phyloP scores from a whole-genome alignment of 2,888 invertebrate species.

The Stenchaetothrips biformis region DNA sequence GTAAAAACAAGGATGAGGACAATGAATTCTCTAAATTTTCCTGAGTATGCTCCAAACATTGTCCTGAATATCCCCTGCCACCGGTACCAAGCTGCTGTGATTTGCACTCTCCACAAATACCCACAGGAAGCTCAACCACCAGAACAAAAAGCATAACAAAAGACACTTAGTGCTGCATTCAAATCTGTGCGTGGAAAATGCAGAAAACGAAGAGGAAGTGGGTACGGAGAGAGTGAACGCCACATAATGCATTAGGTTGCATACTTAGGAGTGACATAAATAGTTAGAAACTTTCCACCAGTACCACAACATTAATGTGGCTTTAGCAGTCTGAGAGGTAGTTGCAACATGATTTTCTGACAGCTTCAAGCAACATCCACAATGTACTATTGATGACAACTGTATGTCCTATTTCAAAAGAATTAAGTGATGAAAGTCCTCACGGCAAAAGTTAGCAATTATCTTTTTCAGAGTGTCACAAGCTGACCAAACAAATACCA shows the following conservation, averaged over 20 bases:
- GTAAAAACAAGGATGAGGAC: slow-evolving; percentile 43
- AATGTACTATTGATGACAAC: too few relatives aligned
- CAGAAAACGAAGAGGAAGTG: neutral
- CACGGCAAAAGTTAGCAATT: too few relatives aligned
- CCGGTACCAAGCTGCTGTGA: neutral
- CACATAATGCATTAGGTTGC: too few relatives aligned
- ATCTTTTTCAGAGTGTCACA: too few relatives aligned
- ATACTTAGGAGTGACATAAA: too few relatives aligned
- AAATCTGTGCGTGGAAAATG: neutral
- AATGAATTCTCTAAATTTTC: neutral
- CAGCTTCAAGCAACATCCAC: too few relatives aligned
- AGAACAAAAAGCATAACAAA: neutral
- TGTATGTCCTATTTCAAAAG: too few relatives aligned
- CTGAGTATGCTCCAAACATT: neutral
- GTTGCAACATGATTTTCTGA: too few relatives aligned
- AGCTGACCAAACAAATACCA: neutral
- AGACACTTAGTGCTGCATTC: neutral
- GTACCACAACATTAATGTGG: neutral
- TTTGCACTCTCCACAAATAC: neutral
- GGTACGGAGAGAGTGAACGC: too few relatives aligned
- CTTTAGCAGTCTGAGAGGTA: neutral
- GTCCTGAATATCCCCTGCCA: neutral
- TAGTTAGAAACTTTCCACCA: neutral
- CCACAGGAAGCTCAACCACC: neutral
- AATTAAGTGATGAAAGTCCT: too few relatives aligned